Base-by-base conservation (phyloP, 2,797 vertebrate genomes). In the Hephaestus fuliginosus region DNA sequence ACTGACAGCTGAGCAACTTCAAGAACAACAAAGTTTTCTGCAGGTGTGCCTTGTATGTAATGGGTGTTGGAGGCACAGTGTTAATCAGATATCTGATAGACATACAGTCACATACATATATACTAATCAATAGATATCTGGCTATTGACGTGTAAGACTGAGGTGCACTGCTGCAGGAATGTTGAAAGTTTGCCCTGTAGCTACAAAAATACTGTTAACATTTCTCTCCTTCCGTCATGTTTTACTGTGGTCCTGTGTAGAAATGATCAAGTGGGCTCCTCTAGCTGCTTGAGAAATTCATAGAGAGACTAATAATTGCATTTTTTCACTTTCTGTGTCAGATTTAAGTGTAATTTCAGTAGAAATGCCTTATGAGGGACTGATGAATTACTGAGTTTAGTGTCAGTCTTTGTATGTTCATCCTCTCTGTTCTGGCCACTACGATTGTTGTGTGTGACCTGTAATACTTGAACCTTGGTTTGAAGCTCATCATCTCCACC, bases 381-480 rank as follows among this genome's bases (percentile, higher is more conserved):
- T 36, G 61, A 71, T 56, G 39, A n/a, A 41, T 73, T 55, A 28
- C 30, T 79, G 63, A 71, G 55, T 74, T 67, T 30, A 56, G 12
- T 75, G 65, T 41, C 49, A 30, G 56, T 81, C 18, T 39, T 57
- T 70, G 33, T 52, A 14, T 62, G 48, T 79, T 73, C 65, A 22
- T 74, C 44, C 30, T 55, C 46, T 33, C 48, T 56, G 72, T 78
- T 79, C 30, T 57, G 46, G 41, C 25, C 74, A 70, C 22, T 46
- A 56, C 15, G 36, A 49, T 69, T 79, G 43, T 44, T 75, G 56
- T 76, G 64, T 86, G 74, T 79, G 18, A 86, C 84, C 83, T 89
- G 76, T 82, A 63, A 83, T 76, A 89, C 80, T 89, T 91, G 78
- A 90, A 84, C 56, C 55, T 75, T 52, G 28, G n/a, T 86, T 86